Evolutionary conservation across 2,888 invertebrate species (phyloP), one percentile per base, ranked within the genome.

Genomic region (Diadegma fenestrale): DNA sequence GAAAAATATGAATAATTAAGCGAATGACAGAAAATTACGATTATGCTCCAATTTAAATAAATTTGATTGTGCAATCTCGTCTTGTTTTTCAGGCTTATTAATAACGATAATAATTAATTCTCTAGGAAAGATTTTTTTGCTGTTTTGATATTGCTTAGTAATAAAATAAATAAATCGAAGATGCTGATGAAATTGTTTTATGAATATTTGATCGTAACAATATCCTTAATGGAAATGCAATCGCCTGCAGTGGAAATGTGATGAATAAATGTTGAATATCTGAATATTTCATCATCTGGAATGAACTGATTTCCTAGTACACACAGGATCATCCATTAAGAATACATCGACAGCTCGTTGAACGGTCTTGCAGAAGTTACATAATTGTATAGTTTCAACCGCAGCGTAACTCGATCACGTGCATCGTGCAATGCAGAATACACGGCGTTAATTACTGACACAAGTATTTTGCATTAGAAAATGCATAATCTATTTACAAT

Each of bases 361-460:
- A 58, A 58, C 58, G 58, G 14, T 58, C 14, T 14, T 26, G 26
- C 58, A 26, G 58, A 26, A 26, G 73, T 73, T 84, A 79, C 83
- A 83, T 85, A 86, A 86, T 84, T 85, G 30, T 84, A 41, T 45
- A 58, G 48, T 80, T 86, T 84, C 86, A 87, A 87, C 87, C 84
- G 86, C 88, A 86, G 79, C 83, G 82, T 71, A 84, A 87, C 75
- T 64, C 37, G 61, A 69, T 63, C 75, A 80, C 80, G 80, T 78
- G 80, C 69, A 84, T 58, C 17, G 45, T 3, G 41, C 26, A n/a
- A 58, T 12, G 41, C 37, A 78, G n/a, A 37, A 26, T 58, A 26
- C 17, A 68, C 14, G 4, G 37, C 66, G 33, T 22, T 26, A 68
- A 51, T 41, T n/a, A 33, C 26, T 26, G 30, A 10, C 30, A 61